Evolutionary conservation across 1,140 invertebrate species (phyloP), one percentile per base, ranked within the genome.

Genomic region (Eupeodes corollae): DNA sequence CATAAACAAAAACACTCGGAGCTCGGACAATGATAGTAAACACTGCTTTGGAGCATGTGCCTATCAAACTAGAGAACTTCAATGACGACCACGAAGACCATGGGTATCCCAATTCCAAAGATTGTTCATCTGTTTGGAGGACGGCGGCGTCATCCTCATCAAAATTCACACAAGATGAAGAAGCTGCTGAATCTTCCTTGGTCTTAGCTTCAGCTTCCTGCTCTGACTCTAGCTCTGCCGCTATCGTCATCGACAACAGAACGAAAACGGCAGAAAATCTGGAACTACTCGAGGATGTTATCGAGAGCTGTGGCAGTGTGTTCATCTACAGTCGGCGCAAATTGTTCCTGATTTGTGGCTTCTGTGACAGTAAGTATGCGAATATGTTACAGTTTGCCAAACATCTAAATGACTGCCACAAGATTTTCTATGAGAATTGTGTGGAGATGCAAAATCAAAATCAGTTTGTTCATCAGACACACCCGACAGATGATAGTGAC

Each of bases 321-420:
- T 50, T 50, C 31, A 44, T 50, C 26, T 34, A 46, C 15, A 50
- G 47, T 47, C 40, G 39, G 21, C 45, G 42, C 35, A 50, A 50
- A 19, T 34, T 50, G 14, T 50, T 50, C 35, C 18, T 59, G 48
- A 64, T 61, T 42, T 65, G 62, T 40, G 44, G 47, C 13, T 48
- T 47, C 32, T 65, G 62, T 50, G 53, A 58, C 30, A 51, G 52
- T 14, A 48, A 53, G 38, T 64, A 64, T 39, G 58, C 60, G 35
- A 57, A 57, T n/a, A 41, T 48, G 31, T 52, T 56, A 30, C 47
- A 57, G 10, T 47, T 65, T 37, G 51, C 56, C 3, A 44, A 47
- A 43, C 62, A 65, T 49, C 45, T 64, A 10, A 50, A 56, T 19
- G 54, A 55, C 42, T 51, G 61, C 38, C 62, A 65, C 49, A 52